Evolutionary conservation across 2,113 vertebrate species (phyloP).

Genomic region (Aepyceros melampus): DNA sequence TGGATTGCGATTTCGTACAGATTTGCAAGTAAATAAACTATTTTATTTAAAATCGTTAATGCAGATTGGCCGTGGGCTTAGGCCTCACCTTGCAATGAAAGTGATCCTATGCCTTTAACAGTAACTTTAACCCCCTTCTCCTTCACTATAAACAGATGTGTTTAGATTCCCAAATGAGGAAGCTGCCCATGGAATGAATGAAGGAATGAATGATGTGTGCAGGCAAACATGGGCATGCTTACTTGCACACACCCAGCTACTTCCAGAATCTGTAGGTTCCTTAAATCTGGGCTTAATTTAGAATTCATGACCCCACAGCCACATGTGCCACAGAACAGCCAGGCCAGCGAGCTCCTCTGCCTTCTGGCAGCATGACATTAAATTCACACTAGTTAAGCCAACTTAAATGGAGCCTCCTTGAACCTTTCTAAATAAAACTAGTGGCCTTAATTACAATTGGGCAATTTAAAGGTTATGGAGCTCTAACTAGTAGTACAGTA

Average conservation of each 20-base stretch:
- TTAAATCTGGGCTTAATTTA: constrained; percentile 64
- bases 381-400: constrained; percentile 77
- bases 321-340: constrained; percentile 18
- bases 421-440: constrained; percentile 78
- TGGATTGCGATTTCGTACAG: neutral
- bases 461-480: constrained; percentile 75
- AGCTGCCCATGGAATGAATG: neutral
- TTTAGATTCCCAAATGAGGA: neutral
- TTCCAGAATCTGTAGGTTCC: constrained; percentile 25
- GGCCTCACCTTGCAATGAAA: neutral
- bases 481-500: constrained; percentile 72
- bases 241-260: neutral
- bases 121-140: neutral
- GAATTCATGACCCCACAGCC: constrained; percentile 51
- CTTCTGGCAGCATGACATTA: constrained; percentile 71
- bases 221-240: neutral
- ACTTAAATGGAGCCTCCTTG: constrained; percentile 76
- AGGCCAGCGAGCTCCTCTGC: constrained; percentile 50
- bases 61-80: neutral
- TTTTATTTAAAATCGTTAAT: neutral
- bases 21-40: neutral
- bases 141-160: neutral
- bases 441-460: constrained; percentile 74
- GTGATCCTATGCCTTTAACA: neutral
- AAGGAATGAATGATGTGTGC: neutral